Evolutionary conservation across 2,113 vertebrate genomes (phyloP), one percentile per base, ranked within the genome.

Genomic region (Lophotis ruficrista): DNA sequence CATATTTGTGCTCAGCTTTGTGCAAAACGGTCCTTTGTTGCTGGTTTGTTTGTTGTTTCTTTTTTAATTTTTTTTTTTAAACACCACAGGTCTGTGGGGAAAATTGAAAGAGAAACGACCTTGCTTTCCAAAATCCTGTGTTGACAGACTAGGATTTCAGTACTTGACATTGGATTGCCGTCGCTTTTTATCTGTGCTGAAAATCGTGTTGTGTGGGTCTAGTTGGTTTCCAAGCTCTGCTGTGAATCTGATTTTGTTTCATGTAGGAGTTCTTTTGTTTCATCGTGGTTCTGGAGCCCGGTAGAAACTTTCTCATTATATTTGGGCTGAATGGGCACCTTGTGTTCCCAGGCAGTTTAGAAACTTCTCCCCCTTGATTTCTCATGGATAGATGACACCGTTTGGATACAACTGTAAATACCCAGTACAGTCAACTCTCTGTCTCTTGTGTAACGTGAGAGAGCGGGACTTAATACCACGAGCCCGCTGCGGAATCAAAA

Each of bases 381-480:
- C 98, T 98, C 98, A 97, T 90, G 97, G 98, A 98, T 97, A 98
- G 97, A 89, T 93, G 96, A 98, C 96, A 97, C 97, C 92, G 4
- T 83, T 77, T 94, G 96, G 95, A 87, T 66, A n/a, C 53, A 7
- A 33, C 37, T 53, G 70, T 23, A 72, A 89, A 92, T 91, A 93
- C 94, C 91, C 81, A 82, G 92, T 65, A 98, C 98, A 99, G 97
- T 97, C 57, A 93, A 75, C 96, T 97, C 97, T 98, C 97, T 98
- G 98, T 99, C 83, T 94, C 96, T 78, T 43, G 70, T 93, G 98
- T 98, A 98, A 98, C 28, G 38, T 9, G 97, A 98, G 97, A 94
- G 97, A 94, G 73, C 19, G 33, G 73, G 68, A 41, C 51, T 90
- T 66, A 14, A 90, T 31, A 33, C 60, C 3, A 9, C 6, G 15